Base-by-base conservation (phyloP, 2,113 vertebrate species). In the Mohoua ochrocephala region DNA sequence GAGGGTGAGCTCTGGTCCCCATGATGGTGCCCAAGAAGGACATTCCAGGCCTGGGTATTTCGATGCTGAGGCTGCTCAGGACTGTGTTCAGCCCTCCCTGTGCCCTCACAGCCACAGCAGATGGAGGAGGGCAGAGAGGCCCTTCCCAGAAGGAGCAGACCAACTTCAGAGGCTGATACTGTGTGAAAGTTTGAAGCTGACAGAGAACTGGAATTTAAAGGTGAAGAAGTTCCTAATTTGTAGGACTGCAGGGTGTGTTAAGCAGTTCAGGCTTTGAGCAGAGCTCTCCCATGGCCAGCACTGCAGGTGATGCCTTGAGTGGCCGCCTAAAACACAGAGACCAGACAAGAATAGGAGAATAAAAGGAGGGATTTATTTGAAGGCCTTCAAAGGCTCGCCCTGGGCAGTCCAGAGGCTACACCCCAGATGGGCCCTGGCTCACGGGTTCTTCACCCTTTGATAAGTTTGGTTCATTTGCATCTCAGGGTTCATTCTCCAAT, bases 241-340 rank as follows among this genome's bases (percentile, higher is more conserved):
- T 26, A 10, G 6, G 19, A 16, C 19, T 49, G 26, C 22, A 24
- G 45, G 0, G 0, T 12, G 42, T 8, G 3, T 13, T 74, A 16
- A 20, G 60, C 28, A 27, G 3, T 13, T n/a, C 11, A 27, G 53
- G 10, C 76, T 75, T 1, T 8, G 61, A 9, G 39, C n/a, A n/a
- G 63, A 28, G 35, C 47, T 52, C 23, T 31, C 5, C 49, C 16
- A 0, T 18, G 60, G 59, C 5, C 53, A 22, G 7, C 2, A 1
- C 14, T 26, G 50, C 50, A 87, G n/a, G n/a, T n/a, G n/a, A n/a
- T n/a, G n/a, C n/a, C n/a, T n/a, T n/a, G n/a, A n/a, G n/a, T n/a
- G n/a, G n/a, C n/a, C n/a, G n/a, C n/a, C n/a, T n/a, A n/a, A n/a
- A n/a, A n/a, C n/a, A n/a, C n/a, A n/a, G n/a, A n/a, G n/a, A n/a